Percentiles rank a stretch among this genome's conserved stretches.
phyloP scores from a whole-genome alignment of 2,797 vertebrate genomes.

The Oreortyx pictus region DNA sequence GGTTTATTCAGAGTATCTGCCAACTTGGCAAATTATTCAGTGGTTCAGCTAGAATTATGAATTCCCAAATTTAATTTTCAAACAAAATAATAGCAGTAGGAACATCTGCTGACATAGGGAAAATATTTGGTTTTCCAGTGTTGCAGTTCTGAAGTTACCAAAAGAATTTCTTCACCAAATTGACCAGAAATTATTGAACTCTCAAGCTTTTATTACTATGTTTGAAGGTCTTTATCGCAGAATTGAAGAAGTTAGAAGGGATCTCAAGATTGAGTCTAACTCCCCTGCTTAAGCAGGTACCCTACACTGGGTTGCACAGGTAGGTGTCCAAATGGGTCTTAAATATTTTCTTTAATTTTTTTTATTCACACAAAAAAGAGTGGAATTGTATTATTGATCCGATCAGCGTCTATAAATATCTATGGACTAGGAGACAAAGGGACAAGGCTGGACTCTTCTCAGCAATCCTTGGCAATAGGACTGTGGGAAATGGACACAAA shows the following conservation, averaged over 20 bases:
- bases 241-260: too few relatives aligned
- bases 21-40: not conserved
- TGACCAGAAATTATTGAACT: not conserved
- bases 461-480: too few relatives aligned
- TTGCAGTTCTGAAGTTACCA: not conserved
- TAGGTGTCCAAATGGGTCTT: too few relatives aligned
- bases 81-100: not conserved
- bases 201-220: not conserved
- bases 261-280: too few relatives aligned
- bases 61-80: constrained; percentile 5
- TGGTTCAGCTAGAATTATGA: not conserved
- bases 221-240: not conserved
- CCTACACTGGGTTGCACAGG: too few relatives aligned
- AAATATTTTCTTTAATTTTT: not conserved
- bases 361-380: not conserved
- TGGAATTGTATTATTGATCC: not conserved
- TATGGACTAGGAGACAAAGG: too few relatives aligned
- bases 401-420: too few relatives aligned
- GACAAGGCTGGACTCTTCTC: too few relatives aligned
- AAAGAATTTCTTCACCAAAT: not conserved
- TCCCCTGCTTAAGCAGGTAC: too few relatives aligned
- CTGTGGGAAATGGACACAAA: too few relatives aligned
- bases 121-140: not conserved
- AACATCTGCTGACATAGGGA: not conserved
- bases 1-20: not conserved